phyloP scores from a whole-genome alignment of 2,888 invertebrate genomes.

The Luperina nickerlii region DNA sequence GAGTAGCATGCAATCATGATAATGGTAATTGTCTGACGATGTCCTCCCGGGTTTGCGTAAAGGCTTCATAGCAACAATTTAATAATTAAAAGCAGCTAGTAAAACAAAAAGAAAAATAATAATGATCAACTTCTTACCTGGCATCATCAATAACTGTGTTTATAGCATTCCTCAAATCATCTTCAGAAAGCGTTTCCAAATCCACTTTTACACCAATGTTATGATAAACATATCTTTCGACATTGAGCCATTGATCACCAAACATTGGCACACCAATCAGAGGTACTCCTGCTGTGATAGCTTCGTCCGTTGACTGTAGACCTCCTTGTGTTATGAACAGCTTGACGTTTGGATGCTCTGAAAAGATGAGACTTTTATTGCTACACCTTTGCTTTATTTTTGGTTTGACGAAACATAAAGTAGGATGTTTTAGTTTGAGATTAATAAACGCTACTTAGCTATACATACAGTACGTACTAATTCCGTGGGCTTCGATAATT shows the following conservation, averaged over 20 bases:
- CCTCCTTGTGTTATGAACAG: constrained; percentile 86
- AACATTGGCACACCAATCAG: constrained; percentile 81
- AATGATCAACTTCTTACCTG: constrained; percentile 10
- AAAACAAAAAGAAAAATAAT: too few relatives aligned
- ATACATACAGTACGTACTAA: neutral
- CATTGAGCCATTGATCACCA: constrained; percentile 81
- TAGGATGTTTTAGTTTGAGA: neutral
- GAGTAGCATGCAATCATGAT: neutral
- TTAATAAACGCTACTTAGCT: neutral
- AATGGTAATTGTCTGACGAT: neutral
- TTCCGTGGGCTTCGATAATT: neutral
- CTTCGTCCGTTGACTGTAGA: constrained; percentile 83
- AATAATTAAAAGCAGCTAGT: too few relatives aligned
- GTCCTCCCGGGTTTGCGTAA: neutral
- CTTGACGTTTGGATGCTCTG: constrained; percentile 84
- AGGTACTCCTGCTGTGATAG: constrained; percentile 80
- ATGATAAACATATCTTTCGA: constrained; percentile 69
- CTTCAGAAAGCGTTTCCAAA: constrained; percentile 70
- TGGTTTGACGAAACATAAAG: neutral
- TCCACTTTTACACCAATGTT: constrained; percentile 76
- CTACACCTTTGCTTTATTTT: neutral
- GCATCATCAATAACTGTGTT: constrained; percentile 34
- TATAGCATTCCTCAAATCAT: constrained; percentile 62
- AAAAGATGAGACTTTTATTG: neutral
- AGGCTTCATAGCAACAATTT: neutral